Evolutionary conservation across 2,888 invertebrate genomes (phyloP), one percentile per base, ranked within the genome.

Genomic region (Eilema sororculum): DNA sequence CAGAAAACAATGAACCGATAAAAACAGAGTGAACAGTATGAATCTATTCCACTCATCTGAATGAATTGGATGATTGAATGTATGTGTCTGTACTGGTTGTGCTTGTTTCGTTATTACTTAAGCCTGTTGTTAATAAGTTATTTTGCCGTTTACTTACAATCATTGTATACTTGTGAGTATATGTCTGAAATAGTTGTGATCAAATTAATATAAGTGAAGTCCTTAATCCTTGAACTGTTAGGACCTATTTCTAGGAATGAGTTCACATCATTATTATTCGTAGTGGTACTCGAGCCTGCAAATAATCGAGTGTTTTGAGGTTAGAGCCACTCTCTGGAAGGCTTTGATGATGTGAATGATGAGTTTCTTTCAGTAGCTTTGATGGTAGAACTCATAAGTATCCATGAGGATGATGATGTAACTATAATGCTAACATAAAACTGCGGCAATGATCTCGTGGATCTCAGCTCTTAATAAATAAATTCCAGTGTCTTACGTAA

Each of bases 401-500:
- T 52, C 1, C n/a, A 8, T 52, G 2, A 20, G 52, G n/a, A n/a
- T n/a, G 8, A 9, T 52, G 46, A 46, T 46, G 46, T 46, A 46
- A 46, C 12, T 46, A 46, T 20, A 20, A 46, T 46, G 16, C 46
- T 46, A 20, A 16, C 46, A 46, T 46, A 20, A n/a, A n/a, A n/a
- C 8, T 52, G 52, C 52, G 52, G 52, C 9, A 52, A 52, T 52
- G 52, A 52, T 52, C 52, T 52, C 64, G n/a, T 52, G 28, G 52
- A 52, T 25, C 75, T 61, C 88, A 88, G 90, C 89, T 64, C 92
- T 92, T 93, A 92, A 87, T 85, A 78, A 77, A 76, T 76, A 89
- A 86, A 20, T 20, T 52, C 52, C 52, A 89, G 93, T 94, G 93
- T 94, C 93, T 93, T 93, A 92, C 77, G 78, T 80, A 77, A 88